Percentiles rank a stretch among this genome's conserved stretches.
phyloP scores from a whole-genome alignment of 2,888 invertebrate genomes.

The Limnephilus lunatus region DNA sequence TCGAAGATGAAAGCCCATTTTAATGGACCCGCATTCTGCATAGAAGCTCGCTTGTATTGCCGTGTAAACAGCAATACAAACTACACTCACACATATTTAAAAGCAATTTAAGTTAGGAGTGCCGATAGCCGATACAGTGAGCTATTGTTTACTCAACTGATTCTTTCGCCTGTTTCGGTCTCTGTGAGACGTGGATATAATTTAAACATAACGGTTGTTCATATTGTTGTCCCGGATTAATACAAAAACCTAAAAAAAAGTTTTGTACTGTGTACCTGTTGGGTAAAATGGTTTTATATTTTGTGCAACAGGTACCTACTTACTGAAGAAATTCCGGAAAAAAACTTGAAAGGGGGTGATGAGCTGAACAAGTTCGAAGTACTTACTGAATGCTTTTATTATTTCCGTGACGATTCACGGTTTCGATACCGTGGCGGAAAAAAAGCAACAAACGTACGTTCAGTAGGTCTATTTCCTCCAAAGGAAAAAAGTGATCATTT shows the following conservation, averaged over 20 bases:
- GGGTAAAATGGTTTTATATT: slow-evolving; percentile 46
- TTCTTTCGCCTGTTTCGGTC: slow-evolving; percentile 40
- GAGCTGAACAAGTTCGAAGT: too few species aligned
- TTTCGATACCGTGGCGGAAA: too few species aligned
- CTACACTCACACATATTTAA: not conserved
- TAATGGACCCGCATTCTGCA: not conserved
- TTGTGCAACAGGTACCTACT: slow-evolving; percentile 62
- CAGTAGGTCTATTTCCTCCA: too few species aligned
- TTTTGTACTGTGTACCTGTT: slow-evolving; percentile 53
- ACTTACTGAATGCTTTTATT: too few species aligned
- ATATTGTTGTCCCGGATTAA: slow-evolving; percentile 45
- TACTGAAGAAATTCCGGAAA: not conserved
- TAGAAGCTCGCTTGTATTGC: not conserved
- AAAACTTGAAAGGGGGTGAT: not conserved
- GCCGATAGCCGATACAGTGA: slow-evolving; percentile 30
- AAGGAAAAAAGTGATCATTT: too few species aligned
- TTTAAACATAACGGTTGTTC: slow-evolving; percentile 62
- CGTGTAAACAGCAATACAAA: not conserved
- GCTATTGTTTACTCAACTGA: slow-evolving; percentile 52
- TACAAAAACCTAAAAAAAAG: slow-evolving; percentile 39
- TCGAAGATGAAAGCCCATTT: not conserved
- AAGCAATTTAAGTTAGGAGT: slow-evolving; percentile 13
- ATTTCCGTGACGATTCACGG: too few species aligned
- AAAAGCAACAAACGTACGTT: too few species aligned
- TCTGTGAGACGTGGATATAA: slow-evolving; percentile 53